Evolutionary conservation across 1,140 invertebrate genomes (phyloP).

Genomic region (Drosophila pandora): DNA sequence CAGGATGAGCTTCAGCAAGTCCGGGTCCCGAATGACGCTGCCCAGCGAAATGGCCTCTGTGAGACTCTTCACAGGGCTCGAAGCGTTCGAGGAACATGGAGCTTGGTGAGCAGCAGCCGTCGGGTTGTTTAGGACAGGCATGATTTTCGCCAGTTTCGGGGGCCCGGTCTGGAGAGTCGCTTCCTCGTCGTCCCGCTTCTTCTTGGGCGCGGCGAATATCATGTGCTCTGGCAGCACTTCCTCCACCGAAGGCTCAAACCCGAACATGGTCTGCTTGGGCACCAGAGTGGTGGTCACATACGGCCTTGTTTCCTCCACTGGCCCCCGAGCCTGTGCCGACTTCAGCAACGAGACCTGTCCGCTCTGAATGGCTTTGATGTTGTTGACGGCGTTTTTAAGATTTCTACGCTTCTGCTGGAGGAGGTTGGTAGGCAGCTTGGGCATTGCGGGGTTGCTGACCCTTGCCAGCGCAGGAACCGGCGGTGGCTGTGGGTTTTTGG

Average conservation of each 20-base stretch:
- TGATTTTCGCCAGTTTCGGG: slow-evolving; percentile 33
- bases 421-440: slow-evolving; percentile 56
- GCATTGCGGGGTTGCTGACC: slow-evolving; percentile 15
- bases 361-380: slow-evolving; percentile 68
- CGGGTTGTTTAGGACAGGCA: slow-evolving; percentile 12
- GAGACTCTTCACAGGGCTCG: slow-evolving; percentile 44
- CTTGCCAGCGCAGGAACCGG: background rate
- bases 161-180: background rate
- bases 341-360: slow-evolving; percentile 76
- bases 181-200: slow-evolving; percentile 54
- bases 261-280: slow-evolving; percentile 51
- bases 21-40: slow-evolving; percentile 74
- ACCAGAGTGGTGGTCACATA: slow-evolving; percentile 61
- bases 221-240: slow-evolving; percentile 73
- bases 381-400: slow-evolving; percentile 69
- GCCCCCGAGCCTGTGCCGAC: slow-evolving; percentile 43
- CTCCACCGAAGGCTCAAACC: slow-evolving; percentile 56
- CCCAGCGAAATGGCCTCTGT: slow-evolving; percentile 73
- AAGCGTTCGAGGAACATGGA: slow-evolving; percentile 19
- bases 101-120: background rate
- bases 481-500: background rate
- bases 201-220: slow-evolving; percentile 78
- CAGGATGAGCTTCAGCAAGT: slow-evolving; percentile 77
- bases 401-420: slow-evolving; percentile 75
- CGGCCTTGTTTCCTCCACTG: slow-evolving; percentile 34